These are phyloP conservation scores for Avahi laniger DNA, from an alignment of 2,797 vertebrate genomes.

Conservation along the genomic window DNA sequence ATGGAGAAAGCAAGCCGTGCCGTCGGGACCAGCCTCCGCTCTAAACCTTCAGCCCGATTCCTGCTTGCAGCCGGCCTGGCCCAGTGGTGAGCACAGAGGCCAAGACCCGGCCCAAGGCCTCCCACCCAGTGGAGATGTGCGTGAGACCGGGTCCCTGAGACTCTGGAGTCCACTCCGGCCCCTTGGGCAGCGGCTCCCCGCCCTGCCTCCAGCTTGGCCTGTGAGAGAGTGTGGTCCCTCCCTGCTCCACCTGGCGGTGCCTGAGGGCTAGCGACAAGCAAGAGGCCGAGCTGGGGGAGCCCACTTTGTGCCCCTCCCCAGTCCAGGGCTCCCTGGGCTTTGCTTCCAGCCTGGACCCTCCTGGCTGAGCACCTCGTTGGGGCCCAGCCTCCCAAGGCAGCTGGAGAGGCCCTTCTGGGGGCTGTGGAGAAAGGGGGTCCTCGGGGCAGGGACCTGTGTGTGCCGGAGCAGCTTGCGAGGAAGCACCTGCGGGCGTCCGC, in stretches of 20 bases:
- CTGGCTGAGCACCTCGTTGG: not conserved
- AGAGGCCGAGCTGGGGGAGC: not conserved
- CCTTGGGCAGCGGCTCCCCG: not conserved
- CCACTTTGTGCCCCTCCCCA: not conserved
- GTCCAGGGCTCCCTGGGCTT: not conserved
- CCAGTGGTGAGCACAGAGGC: not conserved
- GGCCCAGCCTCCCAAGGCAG: not conserved
- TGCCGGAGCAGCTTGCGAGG: not conserved
- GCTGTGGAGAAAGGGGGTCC: not conserved
- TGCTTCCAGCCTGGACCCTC: not conserved
- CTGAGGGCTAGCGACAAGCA: not conserved
- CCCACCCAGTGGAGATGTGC: not conserved
- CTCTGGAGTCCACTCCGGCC: too few relatives aligned
- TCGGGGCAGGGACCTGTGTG: not conserved
- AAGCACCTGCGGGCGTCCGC: not conserved
- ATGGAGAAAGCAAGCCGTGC: too few relatives aligned
- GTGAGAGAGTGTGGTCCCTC: not conserved
- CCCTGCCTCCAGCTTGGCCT: not conserved
- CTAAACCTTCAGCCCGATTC: not conserved
- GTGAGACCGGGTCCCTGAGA: too few relatives aligned
- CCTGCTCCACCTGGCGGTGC: too few relatives aligned
- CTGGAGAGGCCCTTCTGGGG: not conserved
- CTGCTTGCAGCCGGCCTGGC: not conserved
- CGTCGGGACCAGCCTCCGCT: too few relatives aligned
- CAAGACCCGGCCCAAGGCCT: not conserved